Evolutionary conservation across 53 echinoderm and acorn worm genomes (phyloP).

Genomic region (Echinometra lucunter): DNA sequence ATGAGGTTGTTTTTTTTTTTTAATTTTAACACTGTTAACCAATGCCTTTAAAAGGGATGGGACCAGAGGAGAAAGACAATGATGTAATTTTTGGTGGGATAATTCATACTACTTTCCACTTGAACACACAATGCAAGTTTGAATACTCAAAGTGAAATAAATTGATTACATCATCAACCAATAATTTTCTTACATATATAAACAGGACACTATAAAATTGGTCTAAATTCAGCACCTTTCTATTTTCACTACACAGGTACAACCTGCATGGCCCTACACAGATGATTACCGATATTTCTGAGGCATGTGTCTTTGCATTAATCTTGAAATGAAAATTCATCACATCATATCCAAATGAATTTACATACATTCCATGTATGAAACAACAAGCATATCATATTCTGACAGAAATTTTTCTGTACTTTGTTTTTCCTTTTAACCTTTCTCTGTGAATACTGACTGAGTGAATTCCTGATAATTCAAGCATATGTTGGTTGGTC

Average conservation of each 20-base stretch:
- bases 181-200: not conserved
- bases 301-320: not conserved
- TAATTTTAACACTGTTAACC: no score
- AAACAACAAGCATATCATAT: not conserved
- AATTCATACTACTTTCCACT: not conserved
- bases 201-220: not conserved
- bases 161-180: not conserved
- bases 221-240: not conserved
- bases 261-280: no score
- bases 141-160: not conserved
- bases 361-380: not conserved
- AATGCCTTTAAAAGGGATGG: not conserved
- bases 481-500: not conserved
- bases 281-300: not conserved
- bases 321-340: not conserved
- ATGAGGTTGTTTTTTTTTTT: no score
- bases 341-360: not conserved
- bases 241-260: no score
- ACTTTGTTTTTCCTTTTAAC: not conserved
- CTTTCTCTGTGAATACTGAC: not conserved
- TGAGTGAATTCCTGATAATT: not conserved
- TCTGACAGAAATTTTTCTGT: not conserved
- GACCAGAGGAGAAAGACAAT: not conserved
- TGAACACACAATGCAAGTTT: not conserved
- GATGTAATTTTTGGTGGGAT: not conserved